Percentiles rank a stretch among this genome's conserved stretches.
Conservation (phyloP, 2,113 vertebrate genomes). For the Daubentonia madagascariensis region DNA sequence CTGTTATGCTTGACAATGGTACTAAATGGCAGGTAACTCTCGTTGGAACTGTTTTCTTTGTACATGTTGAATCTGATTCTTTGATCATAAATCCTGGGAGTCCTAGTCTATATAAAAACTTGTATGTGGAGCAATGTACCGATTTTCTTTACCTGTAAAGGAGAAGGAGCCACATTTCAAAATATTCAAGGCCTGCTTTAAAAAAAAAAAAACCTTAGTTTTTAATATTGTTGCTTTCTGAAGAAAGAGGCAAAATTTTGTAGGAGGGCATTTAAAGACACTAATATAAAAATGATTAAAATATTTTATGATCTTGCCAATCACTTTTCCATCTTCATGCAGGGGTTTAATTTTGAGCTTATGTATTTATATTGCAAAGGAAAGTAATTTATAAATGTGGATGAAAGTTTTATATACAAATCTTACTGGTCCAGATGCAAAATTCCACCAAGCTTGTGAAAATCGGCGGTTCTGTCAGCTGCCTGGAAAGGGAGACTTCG, state of each 20-base stretch:
- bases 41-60: not conserved
- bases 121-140: not conserved
- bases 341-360: slow-evolving; percentile 4
- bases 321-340: not conserved
- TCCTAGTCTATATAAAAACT: not conserved
- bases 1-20: not conserved
- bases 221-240: not conserved
- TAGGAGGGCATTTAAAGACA: not conserved
- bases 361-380: not conserved
- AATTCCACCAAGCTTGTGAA: not conserved
- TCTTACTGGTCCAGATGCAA: not conserved
- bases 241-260: not conserved
- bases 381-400: not conserved
- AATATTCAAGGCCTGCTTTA: not conserved
- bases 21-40: not conserved
- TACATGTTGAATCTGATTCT: not conserved
- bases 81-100: not conserved
- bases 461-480: not conserved
- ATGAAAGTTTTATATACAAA: not conserved
- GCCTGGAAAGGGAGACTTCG: not conserved
- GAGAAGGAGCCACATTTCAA: not conserved
- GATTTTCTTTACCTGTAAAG: not conserved
- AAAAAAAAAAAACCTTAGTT: not conserved
- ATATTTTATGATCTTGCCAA: not conserved
- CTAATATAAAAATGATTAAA: not conserved